Conservation (phyloP, 2,888 invertebrate genomes). For the Sesia bembeciformis region DNA sequence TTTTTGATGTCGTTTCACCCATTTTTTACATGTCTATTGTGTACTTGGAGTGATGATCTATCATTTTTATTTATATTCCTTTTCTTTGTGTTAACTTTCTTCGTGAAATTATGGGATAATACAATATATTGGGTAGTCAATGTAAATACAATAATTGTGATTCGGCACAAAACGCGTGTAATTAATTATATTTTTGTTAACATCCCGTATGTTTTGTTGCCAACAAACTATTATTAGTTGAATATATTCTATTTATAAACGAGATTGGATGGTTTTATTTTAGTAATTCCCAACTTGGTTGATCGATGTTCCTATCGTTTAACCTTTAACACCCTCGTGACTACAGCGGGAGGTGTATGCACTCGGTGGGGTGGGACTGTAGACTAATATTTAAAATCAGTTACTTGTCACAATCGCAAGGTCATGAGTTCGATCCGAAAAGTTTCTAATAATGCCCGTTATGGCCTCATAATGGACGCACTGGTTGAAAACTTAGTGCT, state of each 20-base stretch:
- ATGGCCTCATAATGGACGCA: too few relatives aligned
- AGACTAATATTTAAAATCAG: too few relatives aligned
- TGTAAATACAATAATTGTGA: constrained; percentile 23
- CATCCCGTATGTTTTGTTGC: constrained; percentile 31
- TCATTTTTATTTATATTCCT: constrained; percentile 10
- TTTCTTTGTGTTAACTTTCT: constrained; percentile 3
- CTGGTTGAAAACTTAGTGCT: too few relatives aligned
- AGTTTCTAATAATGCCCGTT: too few relatives aligned
- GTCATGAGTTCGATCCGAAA: too few relatives aligned
- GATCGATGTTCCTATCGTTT: neutral
- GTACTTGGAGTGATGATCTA: constrained; percentile 22
- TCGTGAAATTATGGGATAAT: neutral
- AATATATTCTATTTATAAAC: constrained; percentile 62
- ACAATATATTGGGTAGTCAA: constrained; percentile 1
- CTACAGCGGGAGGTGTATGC: too few relatives aligned
- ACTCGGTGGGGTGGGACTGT: too few relatives aligned
- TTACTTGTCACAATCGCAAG: too few relatives aligned
- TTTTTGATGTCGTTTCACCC: neutral
- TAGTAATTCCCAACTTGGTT: constrained; percentile 2
- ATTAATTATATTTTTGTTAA: constrained; percentile 13
- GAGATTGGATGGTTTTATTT: constrained; percentile 25
- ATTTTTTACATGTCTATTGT: neutral
- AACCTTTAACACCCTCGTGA: too few relatives aligned
- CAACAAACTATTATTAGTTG: constrained; percentile 35
- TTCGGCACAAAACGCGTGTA: constrained; percentile 22